Evolutionary conservation across 1,140 invertebrate genomes (phyloP).

Genomic region (Subanguina moxae): DNA sequence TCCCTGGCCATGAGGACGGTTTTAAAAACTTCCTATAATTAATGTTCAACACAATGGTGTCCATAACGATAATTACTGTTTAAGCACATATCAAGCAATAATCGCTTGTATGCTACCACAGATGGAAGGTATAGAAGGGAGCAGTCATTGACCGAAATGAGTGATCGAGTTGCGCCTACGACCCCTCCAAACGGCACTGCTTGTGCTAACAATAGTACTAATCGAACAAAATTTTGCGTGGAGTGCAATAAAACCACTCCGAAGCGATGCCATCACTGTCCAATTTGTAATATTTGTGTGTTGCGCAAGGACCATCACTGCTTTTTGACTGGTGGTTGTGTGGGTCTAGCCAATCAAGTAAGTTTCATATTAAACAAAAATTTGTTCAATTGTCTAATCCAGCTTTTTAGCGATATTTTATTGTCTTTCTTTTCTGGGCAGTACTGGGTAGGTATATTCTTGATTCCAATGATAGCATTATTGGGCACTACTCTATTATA

Average conservation of each 20-base stretch:
- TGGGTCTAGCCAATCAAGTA: slow-evolving; percentile 47
- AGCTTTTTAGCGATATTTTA: slow-evolving; percentile 45
- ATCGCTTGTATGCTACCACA: neutral
- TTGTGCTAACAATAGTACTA: neutral
- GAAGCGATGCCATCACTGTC: slow-evolving; percentile 44
- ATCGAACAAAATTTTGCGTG: slow-evolving; percentile 22
- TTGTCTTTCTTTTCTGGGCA: slow-evolving; percentile 48
- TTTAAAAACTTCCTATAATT: too few relatives aligned
- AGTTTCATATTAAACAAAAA: too few relatives aligned
- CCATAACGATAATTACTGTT: too few relatives aligned
- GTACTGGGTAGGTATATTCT: neutral
- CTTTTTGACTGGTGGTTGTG: slow-evolving; percentile 46
- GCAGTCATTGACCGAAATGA: neutral
- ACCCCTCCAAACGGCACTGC: neutral
- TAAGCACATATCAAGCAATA: too few relatives aligned
- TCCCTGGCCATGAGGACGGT: too few relatives aligned
- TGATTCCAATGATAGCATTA: too few relatives aligned
- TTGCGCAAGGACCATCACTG: slow-evolving; percentile 48
- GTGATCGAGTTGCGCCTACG: neutral
- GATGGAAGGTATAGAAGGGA: neutral
- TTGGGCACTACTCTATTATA: too few relatives aligned
- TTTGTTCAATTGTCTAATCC: neutral
- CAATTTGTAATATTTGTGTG: slow-evolving; percentile 47
- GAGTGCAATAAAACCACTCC: slow-evolving; percentile 34
- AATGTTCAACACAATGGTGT: too few relatives aligned